phyloP scores from a whole-genome alignment of 2,113 vertebrate genomes.

The Rissa tridactyla region DNA sequence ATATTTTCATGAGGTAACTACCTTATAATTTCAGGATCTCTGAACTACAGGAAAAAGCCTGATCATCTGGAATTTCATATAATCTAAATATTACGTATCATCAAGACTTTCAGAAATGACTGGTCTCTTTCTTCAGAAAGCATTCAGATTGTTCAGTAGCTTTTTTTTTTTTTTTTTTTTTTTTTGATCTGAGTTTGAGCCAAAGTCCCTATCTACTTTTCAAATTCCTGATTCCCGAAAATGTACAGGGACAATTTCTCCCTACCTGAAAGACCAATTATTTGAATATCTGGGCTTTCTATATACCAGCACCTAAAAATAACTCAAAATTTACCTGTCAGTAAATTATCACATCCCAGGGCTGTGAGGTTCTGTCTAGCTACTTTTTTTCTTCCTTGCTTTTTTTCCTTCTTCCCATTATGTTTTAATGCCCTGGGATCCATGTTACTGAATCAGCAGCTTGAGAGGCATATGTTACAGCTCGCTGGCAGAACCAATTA shows the following conservation, averaged over 20 bases:
- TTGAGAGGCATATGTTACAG: constrained; percentile 38
- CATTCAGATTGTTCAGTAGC: background rate
- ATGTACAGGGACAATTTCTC: background rate
- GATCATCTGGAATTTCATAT: background rate
- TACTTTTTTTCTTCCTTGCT: background rate
- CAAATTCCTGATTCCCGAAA: background rate
- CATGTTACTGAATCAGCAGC: constrained; percentile 23
- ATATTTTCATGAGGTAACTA: background rate
- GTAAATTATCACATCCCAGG: background rate
- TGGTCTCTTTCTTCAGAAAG: background rate
- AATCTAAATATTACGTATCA: background rate
- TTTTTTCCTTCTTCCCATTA: background rate
- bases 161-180: background rate
- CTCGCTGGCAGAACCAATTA: constrained; percentile 32
- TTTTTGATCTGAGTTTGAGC: background rate
- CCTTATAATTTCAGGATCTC: background rate
- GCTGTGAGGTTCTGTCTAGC: background rate
- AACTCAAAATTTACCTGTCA: background rate
- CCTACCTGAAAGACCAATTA: background rate
- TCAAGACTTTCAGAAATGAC: background rate
- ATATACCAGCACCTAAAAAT: background rate
- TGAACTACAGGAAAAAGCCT: background rate
- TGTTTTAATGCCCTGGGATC: constrained; percentile 25
- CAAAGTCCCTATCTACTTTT: background rate
- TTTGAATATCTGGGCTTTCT: background rate